Conservation (phyloP, 2,888 invertebrate genomes). For the Stictocephala bisonia region DNA sequence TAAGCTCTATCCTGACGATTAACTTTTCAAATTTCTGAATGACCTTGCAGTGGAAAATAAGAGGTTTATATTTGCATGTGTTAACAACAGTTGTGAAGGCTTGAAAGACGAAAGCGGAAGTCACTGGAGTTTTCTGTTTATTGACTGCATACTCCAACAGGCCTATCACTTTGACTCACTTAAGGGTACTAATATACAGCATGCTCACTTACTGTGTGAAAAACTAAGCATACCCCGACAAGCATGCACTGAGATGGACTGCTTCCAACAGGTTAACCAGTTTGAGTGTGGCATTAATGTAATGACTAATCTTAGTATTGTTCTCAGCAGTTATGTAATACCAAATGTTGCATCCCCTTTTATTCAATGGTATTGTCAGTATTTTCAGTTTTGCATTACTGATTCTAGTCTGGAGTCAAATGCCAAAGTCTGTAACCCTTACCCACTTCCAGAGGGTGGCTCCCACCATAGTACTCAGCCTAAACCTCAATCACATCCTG, state of each 20-base stretch:
- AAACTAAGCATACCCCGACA: neutral
- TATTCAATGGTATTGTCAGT: neutral
- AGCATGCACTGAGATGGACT: neutral
- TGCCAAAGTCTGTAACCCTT: no score
- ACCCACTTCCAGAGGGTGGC: no score
- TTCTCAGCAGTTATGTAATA: neutral
- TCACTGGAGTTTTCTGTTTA: neutral
- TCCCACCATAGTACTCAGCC: no score
- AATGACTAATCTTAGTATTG: neutral
- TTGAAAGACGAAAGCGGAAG: neutral
- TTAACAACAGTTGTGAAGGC: neutral
- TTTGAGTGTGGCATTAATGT: neutral
- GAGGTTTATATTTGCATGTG: neutral
- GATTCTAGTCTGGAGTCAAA: no score
- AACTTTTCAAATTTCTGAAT: no score
- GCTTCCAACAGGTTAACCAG: neutral
- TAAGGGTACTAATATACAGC: neutral
- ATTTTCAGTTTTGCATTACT: no score
- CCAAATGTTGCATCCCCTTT: neutral
- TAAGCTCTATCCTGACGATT: no score
- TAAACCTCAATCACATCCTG: no score
- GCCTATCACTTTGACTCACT: neutral
- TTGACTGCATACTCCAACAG: neutral
- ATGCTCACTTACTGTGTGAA: neutral
- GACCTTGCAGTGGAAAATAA: neutral